Base-by-base conservation (phyloP, 2,888 invertebrate species). In the Stenodera caucasica region DNA sequence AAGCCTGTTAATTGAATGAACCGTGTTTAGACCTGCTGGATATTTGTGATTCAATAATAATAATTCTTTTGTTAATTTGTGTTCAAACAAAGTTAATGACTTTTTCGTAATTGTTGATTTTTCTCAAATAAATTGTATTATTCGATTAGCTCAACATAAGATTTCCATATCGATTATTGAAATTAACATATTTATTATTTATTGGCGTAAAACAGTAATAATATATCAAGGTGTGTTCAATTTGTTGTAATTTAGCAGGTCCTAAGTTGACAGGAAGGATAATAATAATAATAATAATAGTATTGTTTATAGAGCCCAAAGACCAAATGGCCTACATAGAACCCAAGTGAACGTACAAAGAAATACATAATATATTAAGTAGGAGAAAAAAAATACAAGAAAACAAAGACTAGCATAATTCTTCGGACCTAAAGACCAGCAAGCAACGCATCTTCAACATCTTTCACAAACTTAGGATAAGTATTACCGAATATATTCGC, bases 221-320 rank as follows among this genome's bases (percentile, higher is more conserved):
- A 45, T 57, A 45, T 5, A 61, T 14, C 14, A 58, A 55, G 1
- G 53, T 55, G 30, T 50, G 58, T 30, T 21, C 29, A 9, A 54
- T 55, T 15, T 14, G 35, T 54, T 58, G 45, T 30, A 65, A 15
- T 55, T 40, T 64, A 0, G 61, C 63, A 11, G 23, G 26, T 23
- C 65, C 61, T 14, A 64, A 30, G n/a, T 57, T 61, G 4, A 54
- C 51, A 0, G 58, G 58, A 15, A 61, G 56, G 14, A 64, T 45
- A 55, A n/a, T n/a, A n/a, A n/a, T n/a, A n/a, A n/a, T n/a, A n/a
- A n/a, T n/a, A n/a, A n/a, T n/a, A n/a, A n/a, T n/a, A n/a, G n/a
- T n/a, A n/a, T n/a, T n/a, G n/a, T n/a, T n/a, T n/a, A n/a, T n/a
- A n/a, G n/a, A n/a, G n/a, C n/a, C n/a, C n/a, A n/a, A n/a, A n/a